These are phyloP conservation scores for Crotalus helleri DNA, from an alignment of 2,113 vertebrate genomes.

Conservation along the genomic window DNA sequence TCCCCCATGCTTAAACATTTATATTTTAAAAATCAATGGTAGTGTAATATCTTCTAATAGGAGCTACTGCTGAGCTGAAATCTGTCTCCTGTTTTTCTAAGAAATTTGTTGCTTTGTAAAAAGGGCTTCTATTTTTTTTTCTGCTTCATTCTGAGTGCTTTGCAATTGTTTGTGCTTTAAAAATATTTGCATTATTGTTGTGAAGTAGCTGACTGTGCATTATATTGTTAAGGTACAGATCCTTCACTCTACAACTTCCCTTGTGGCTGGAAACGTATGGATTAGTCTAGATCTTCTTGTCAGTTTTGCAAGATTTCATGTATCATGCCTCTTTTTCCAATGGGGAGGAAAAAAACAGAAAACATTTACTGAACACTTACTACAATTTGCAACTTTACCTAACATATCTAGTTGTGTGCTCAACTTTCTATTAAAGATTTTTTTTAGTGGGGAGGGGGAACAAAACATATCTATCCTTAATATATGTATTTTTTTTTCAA, in stretches of 20 bases:
- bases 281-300: not conserved
- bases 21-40: not conserved
- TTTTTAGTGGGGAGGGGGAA: not conserved
- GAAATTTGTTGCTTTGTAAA: not conserved
- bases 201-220: not conserved
- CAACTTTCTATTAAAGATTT: not conserved
- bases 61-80: not conserved
- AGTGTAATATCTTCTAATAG: not conserved
- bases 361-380: not conserved
- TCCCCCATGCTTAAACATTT: not conserved
- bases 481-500: not conserved
- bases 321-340: not conserved
- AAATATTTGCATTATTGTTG: not conserved
- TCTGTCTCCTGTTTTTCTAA: not conserved
- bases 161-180: not conserved
- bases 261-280: not conserved
- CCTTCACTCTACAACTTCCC: not conserved
- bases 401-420: not conserved
- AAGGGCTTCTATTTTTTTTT: not conserved
- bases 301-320: not conserved
- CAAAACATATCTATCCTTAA: not conserved
- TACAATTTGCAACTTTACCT: not conserved
- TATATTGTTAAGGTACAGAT: not conserved
- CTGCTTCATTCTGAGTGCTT: not conserved
- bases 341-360: not conserved